phyloP scores from a whole-genome alignment of 2,888 invertebrate species.

The Cacoxenus indagator region DNA sequence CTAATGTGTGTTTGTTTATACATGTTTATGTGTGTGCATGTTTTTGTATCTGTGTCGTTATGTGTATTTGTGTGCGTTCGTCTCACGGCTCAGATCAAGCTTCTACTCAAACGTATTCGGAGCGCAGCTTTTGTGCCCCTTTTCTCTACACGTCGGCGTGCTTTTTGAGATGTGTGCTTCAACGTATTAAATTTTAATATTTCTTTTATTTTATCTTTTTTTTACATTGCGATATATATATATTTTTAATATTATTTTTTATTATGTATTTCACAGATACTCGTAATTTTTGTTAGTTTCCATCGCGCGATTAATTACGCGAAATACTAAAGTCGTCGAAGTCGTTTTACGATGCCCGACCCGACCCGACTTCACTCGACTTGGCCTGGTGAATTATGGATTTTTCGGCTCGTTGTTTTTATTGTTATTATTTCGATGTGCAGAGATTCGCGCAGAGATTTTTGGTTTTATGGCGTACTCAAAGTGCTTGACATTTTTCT shows the following conservation, averaged over 20 bases:
- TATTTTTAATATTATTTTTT: not conserved
- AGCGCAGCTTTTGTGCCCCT: not conserved
- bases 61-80: too few species aligned
- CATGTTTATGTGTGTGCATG: not conserved
- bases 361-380: slow-evolving; percentile 60
- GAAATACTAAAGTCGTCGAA: slow-evolving; percentile 30
- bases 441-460: slow-evolving; percentile 4
- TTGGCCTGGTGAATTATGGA: slow-evolving; percentile 47
- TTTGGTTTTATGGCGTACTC: slow-evolving; percentile 32
- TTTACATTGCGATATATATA: not conserved
- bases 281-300: slow-evolving; percentile 15
- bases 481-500: slow-evolving; percentile 18
- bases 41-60: not conserved
- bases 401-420: slow-evolving; percentile 26
- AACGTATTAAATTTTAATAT: not conserved
- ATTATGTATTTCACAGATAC: not conserved
- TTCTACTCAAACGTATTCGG: not conserved
- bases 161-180: not conserved
- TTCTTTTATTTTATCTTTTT: not conserved
- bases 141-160: not conserved
- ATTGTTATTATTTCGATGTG: slow-evolving; percentile 23
- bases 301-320: slow-evolving; percentile 54
- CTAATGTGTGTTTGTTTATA: not conserved
- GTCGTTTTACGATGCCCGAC: slow-evolving; percentile 52
- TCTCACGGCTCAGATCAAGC: too few species aligned